Conservation (phyloP, 2,797 vertebrate species). For the Syndactyla subalaris region DNA sequence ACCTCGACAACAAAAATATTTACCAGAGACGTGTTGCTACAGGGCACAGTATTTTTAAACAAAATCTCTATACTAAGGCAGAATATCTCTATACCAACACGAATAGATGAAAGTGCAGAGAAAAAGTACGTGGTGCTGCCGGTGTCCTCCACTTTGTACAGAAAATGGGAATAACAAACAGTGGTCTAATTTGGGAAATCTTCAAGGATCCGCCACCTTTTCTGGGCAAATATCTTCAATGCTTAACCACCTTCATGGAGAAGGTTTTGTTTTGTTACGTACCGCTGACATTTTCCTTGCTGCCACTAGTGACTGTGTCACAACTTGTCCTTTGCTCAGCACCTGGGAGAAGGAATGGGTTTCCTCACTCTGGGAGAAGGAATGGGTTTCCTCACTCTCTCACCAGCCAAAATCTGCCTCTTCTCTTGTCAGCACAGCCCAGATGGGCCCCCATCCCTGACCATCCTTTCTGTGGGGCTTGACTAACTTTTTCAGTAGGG, state of each 20-base stretch:
- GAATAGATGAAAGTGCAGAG: rapidly evolving
- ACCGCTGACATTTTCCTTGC: not conserved
- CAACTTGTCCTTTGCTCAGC: not conserved
- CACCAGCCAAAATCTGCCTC: rapidly evolving
- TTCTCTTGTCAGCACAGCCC: not conserved
- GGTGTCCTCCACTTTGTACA: rapidly evolving
- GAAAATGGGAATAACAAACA: not conserved
- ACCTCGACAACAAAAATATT: not conserved
- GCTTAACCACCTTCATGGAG: not conserved
- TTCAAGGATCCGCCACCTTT: not conserved
- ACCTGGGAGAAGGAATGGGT: not conserved
- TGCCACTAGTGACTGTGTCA: not conserved
- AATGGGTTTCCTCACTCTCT: not conserved
- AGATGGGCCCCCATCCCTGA: rapidly evolving
- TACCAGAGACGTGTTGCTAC: not conserved
- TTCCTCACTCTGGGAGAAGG: not conserved
- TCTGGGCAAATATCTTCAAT: not conserved
- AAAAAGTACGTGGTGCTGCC: rapidly evolving
- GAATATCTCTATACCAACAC: rapidly evolving
- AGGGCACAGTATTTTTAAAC: not conserved
- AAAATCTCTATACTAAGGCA: rapidly evolving
- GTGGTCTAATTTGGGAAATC: rapidly evolving
- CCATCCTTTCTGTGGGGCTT: not conserved
- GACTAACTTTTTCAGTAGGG: not conserved
- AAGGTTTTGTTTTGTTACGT: not conserved